Conservation (phyloP, 1,140 invertebrate genomes). For the Penaeus vannamei region DNA sequence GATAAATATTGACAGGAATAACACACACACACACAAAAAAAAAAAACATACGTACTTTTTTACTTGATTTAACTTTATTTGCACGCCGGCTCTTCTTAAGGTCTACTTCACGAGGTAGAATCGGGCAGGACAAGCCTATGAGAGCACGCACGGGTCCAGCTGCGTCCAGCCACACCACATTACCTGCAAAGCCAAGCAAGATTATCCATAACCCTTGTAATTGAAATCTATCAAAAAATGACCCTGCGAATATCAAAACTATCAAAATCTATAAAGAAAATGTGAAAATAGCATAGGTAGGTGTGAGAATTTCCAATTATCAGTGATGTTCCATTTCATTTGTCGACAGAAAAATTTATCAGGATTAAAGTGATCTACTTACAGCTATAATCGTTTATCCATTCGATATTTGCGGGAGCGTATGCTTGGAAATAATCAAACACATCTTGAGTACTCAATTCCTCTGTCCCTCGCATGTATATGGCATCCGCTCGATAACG, state of each 20-base stretch:
- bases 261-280: not conserved
- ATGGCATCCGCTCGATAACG: slow-evolving; percentile 32
- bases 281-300: not conserved
- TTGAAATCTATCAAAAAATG: too few species aligned
- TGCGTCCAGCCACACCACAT: slow-evolving; percentile 28
- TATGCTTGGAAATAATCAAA: slow-evolving; percentile 46
- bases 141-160: slow-evolving; percentile 29
- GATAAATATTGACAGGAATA: too few species aligned
- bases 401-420: slow-evolving; percentile 19
- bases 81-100: slow-evolving; percentile 10
- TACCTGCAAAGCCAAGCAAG: not conserved
- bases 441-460: slow-evolving; percentile 9
- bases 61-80: not conserved
- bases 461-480: slow-evolving; percentile 30
- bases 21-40: too few species aligned
- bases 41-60: not conserved
- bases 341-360: not conserved
- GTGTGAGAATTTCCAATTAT: not conserved
- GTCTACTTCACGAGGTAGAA: slow-evolving; percentile 35
- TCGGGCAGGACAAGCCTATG: slow-evolving; percentile 31
- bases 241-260: too few species aligned
- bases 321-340: not conserved
- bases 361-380: not conserved
- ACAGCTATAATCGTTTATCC: slow-evolving; percentile 42
- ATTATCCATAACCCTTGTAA: not conserved